Conservation (phyloP, 2,888 invertebrate species). For the Drosophila neonasuta region DNA sequence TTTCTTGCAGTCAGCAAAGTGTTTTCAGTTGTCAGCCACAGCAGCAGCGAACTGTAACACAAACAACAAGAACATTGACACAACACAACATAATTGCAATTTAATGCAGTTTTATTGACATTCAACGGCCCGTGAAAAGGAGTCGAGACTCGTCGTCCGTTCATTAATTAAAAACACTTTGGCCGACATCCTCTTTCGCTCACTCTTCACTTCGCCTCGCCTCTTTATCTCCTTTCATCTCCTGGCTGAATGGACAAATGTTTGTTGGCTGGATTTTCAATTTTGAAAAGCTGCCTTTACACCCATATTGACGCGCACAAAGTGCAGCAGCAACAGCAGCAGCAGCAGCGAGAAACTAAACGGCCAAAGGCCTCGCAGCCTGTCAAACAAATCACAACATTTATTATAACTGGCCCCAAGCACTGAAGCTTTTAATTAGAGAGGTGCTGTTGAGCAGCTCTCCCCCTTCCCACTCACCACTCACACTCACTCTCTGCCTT, state of each 20-base stretch:
- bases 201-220: neutral
- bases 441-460: slow-evolving; percentile 20
- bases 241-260: neutral
- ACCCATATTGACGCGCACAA: slow-evolving; percentile 16
- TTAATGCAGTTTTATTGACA: slow-evolving; percentile 69
- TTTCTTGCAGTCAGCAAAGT: slow-evolving; percentile 42
- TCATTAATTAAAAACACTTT: slow-evolving; percentile 72
- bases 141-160: slow-evolving; percentile 39
- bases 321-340: slow-evolving; percentile 10
- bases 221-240: neutral
- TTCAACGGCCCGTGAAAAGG: slow-evolving; percentile 51
- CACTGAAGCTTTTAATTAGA: slow-evolving; percentile 69
- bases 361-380: slow-evolving; percentile 27
- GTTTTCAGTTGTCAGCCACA: slow-evolving; percentile 43
- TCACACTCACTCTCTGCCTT: neutral
- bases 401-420: slow-evolving; percentile 60
- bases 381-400: slow-evolving; percentile 68
- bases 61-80: slow-evolving; percentile 24
- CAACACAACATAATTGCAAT: slow-evolving; percentile 64
- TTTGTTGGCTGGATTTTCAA: slow-evolving; percentile 34
- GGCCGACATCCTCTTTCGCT: slow-evolving; percentile 2
- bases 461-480: neutral
- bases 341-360: slow-evolving; percentile 11
- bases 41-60: neutral
- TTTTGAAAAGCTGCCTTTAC: slow-evolving; percentile 45